Conservation (phyloP, 2,113 vertebrate species). For the Pipa parva region DNA sequence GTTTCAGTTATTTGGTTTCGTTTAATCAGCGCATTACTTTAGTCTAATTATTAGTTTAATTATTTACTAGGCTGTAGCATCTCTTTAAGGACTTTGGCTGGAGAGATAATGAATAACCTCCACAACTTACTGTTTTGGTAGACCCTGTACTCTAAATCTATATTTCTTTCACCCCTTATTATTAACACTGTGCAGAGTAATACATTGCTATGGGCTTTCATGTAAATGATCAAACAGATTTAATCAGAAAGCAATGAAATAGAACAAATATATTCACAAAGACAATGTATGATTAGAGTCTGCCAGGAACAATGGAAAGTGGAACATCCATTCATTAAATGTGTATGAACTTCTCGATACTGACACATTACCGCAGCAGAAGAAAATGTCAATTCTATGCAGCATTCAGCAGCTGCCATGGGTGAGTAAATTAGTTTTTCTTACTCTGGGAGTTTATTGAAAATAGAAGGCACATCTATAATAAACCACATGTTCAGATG, state of each 20-base stretch:
- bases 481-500: neutral
- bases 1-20: too few relatives aligned
- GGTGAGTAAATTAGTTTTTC: slow-evolving; percentile 23
- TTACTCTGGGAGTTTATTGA: slow-evolving; percentile 18
- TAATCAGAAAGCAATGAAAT: slow-evolving; percentile 22
- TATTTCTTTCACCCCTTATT: neutral
- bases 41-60: too few relatives aligned
- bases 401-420: slow-evolving; percentile 36
- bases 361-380: neutral
- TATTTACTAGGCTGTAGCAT: too few relatives aligned
- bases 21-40: too few relatives aligned
- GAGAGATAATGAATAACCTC: too few relatives aligned
- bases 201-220: neutral
- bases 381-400: slow-evolving; percentile 39
- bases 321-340: neutral
- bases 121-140: too few relatives aligned
- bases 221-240: slow-evolving; percentile 4
- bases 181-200: slow-evolving; percentile 15
- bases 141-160: too few relatives aligned
- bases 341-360: neutral
- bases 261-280: slow-evolving; percentile 13
- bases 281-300: neutral
- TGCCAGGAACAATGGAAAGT: neutral
- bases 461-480: slow-evolving; percentile 23
- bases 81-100: too few relatives aligned